phyloP scores from a whole-genome alignment of 2,797 vertebrate species.

The Pantherophis vulpinus region DNA sequence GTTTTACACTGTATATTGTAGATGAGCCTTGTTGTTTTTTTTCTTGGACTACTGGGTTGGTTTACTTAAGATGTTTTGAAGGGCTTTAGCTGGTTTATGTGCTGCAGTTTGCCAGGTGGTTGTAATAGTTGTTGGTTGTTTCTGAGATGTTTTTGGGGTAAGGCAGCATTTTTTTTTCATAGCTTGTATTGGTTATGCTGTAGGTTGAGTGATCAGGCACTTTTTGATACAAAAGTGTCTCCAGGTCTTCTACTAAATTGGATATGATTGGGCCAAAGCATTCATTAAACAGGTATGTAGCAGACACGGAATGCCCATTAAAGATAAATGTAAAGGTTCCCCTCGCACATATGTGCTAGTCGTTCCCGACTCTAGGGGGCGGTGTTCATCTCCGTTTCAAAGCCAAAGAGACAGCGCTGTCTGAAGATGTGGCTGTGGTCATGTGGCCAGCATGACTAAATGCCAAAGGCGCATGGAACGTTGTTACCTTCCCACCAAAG shows the following conservation, averaged over 20 bases:
- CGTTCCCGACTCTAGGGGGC: too few species aligned
- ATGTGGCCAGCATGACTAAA: too few species aligned
- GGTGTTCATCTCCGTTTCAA: too few species aligned
- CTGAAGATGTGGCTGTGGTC: too few species aligned
- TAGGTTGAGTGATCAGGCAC: not conserved
- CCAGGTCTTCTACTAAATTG: not conserved
- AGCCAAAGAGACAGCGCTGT: too few species aligned
- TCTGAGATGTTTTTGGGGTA: not conserved
- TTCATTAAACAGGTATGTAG: not conserved
- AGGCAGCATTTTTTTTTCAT: not conserved
- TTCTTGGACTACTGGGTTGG: not conserved
- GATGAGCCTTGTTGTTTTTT: not conserved
- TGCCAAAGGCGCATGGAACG: too few species aligned
- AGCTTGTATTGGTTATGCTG: not conserved
- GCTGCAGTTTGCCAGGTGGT: not conserved
- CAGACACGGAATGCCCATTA: not conserved
- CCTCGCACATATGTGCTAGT: too few species aligned
- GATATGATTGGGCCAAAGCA: not conserved
- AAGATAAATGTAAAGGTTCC: too few species aligned
- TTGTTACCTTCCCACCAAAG: too few species aligned
- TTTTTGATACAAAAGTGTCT: not conserved
- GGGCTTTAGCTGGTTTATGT: not conserved
- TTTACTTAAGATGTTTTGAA: not conserved
- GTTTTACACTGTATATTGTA: not conserved
- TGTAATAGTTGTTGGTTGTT: not conserved